phyloP scores from a whole-genome alignment of 2,797 vertebrate species.

The Galagoides demidoff region DNA sequence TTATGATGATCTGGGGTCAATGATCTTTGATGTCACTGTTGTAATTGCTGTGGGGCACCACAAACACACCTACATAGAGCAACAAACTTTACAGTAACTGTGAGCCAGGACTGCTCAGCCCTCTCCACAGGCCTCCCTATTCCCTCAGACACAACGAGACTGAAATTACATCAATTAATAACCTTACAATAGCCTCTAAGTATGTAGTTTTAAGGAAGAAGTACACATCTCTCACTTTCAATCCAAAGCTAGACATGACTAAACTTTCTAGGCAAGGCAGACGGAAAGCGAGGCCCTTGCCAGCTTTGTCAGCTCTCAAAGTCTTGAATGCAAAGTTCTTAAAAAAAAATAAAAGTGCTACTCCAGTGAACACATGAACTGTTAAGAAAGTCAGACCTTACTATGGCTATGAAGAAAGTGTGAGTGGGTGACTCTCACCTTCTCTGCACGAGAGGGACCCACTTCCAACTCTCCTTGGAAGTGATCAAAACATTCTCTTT shows the following conservation, averaged over 20 bases:
- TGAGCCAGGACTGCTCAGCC: not conserved
- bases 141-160: not conserved
- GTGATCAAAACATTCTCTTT: no score
- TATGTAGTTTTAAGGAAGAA: not conserved
- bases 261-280: not conserved
- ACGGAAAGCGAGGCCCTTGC: not conserved
- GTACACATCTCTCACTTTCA: not conserved
- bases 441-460: no score
- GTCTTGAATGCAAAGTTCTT: not conserved
- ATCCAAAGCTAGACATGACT: not conserved
- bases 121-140: no score
- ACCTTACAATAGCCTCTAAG: not conserved
- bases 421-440: not conserved
- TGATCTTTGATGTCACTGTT: not conserved
- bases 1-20: not conserved
- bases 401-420: not conserved
- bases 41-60: not conserved
- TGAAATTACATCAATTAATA: not conserved
- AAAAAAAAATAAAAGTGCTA: not conserved
- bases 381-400: not conserved
- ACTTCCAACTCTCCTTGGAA: no score
- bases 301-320: not conserved
- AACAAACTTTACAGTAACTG: not conserved
- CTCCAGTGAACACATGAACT: not conserved
- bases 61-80: no score